Evolutionary conservation across 1,140 invertebrate species (phyloP).

Genomic region (Araneus ventricosus): DNA sequence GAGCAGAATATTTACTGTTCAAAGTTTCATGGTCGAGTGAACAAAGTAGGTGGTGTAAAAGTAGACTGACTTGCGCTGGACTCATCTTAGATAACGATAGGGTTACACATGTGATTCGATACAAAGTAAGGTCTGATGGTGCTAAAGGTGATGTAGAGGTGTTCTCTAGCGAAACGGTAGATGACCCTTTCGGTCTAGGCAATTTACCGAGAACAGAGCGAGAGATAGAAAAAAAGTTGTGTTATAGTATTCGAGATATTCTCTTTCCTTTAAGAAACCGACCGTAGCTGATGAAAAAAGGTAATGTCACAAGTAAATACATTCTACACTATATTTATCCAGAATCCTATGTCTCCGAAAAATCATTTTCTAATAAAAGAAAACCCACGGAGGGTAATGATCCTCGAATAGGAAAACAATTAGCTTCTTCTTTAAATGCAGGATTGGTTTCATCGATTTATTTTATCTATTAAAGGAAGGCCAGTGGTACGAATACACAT

Average conservation of each 20-base stretch:
- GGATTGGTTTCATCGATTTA: no score
- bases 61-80: not conserved
- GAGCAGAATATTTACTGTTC: not conserved
- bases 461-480: no score
- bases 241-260: not conserved
- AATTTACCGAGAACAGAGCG: not conserved
- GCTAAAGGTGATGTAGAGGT: not conserved
- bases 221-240: not conserved
- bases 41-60: not conserved
- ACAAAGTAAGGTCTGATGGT: not conserved
- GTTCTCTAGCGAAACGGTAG: conserved; percentile 22
- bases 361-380: no score
- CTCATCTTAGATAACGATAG: not conserved
- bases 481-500: no score
- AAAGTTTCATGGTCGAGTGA: not conserved
- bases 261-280: not conserved
- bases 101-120: not conserved
- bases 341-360: not conserved
- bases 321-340: not conserved
- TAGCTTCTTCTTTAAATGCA: not conserved
- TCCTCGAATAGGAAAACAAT: not conserved
- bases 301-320: not conserved
- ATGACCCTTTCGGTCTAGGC: not conserved
- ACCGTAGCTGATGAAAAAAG: not conserved
- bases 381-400: not conserved